Evolutionary conservation across 2,797 vertebrate genomes (phyloP).

Genomic region (Takifugu ocellatus): DNA sequence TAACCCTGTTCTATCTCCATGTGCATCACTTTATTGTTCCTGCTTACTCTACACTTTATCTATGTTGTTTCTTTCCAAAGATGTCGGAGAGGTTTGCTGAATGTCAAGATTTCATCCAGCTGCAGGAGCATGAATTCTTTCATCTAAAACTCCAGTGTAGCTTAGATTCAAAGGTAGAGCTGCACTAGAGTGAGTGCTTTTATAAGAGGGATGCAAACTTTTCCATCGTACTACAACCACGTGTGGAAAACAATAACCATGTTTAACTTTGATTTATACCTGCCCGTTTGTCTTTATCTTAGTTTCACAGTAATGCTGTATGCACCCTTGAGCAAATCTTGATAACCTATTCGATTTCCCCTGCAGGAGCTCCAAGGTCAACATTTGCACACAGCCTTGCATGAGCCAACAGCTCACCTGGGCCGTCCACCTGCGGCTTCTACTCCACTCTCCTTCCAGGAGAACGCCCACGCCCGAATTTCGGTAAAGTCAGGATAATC

Average conservation of each 20-base stretch:
- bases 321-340: neutral
- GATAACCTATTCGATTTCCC: slow-evolving; percentile 14
- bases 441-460: slow-evolving; percentile 53
- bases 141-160: slow-evolving; percentile 81
- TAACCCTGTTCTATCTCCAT: slow-evolving; percentile 2
- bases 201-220: too few species aligned
- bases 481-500: slow-evolving; percentile 54
- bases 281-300: neutral
- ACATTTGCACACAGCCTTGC: slow-evolving; percentile 41
- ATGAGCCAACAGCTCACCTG: slow-evolving; percentile 34
- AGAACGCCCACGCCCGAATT: slow-evolving; percentile 43
- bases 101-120: slow-evolving; percentile 84
- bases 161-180: slow-evolving; percentile 79
- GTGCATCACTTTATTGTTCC: neutral
- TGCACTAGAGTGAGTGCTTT: neutral
- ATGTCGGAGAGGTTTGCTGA: slow-evolving; percentile 82
- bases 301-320: neutral
- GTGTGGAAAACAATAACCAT: neutral
- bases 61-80: slow-evolving; percentile 60
- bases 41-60: neutral
- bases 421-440: slow-evolving; percentile 16
- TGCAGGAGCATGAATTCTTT: slow-evolving; percentile 80
- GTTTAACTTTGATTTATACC: neutral
- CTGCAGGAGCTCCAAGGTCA: slow-evolving; percentile 78
- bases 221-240: too few species aligned